Evolutionary conservation across 35 echinoderm and acorn worm genomes (phyloP), one percentile per base, ranked within the genome.

Genomic region (Lytechinus pictus): DNA sequence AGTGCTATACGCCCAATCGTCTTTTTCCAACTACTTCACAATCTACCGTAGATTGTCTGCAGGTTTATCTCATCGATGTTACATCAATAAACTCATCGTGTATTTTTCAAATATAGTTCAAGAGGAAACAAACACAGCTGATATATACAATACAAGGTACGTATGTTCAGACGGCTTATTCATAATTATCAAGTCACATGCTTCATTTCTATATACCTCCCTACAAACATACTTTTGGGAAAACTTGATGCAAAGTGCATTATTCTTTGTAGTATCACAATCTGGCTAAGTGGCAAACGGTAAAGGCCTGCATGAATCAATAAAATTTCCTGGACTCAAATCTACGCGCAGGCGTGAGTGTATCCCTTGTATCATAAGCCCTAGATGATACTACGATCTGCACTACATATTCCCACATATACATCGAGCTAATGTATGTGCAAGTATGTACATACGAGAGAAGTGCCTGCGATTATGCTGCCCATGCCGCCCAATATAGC

Each of bases 41-140:
- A 79, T 79, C 66, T 79, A 79, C 66, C 66, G 66, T 79, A 79
- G 66, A 79, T 79, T 4, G 66, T 79, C 66, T 79, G 66, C 66
- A 8, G 16, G 3, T 24, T 79, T n/a, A 79, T 79, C 66, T 79
- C 66, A 24, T 79, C 66, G 12, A 14, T 79, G n/a, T 79, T 79
- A 6, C 66, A 27, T 79, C 66, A 79, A 79, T 79, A 79, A 79
- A 79, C 66, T 24, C 16, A 79, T 79, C 66, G 19, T n/a, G 16
- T 79, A n/a, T n/a, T 79, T 79, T 79, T 6, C 16, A 79, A 16
- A 79, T 79, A 79, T 5, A 24, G n/a, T 79, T 24, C n/a, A 79
- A 24, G 21, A 79, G 66, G 66, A 24, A 79, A 19, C 66, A 24
- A 4, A 79, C 7, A 0, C 6, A 79, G 21, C 21, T 24, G 19